Evolutionary conservation across 92 coral and sea anemone species (phyloP), one percentile per base, ranked within the genome.

Genomic region (Palythoa heliodiscus): DNA sequence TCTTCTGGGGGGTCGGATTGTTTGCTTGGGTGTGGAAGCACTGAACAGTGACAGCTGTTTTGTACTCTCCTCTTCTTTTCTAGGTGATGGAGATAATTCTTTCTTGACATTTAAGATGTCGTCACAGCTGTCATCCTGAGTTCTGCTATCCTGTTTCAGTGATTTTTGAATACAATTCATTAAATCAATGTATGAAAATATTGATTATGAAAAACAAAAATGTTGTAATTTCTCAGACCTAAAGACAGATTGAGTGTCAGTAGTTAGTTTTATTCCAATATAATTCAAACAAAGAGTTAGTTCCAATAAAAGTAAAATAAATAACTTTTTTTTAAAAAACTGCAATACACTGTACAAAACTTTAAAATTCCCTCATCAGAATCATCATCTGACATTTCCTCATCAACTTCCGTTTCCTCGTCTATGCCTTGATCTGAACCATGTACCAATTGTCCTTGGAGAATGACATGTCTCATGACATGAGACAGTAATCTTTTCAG

Each of bases 301-400:
- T 29, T 29, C 35, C 57, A 52, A 52, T 52, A 3, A 61, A 61
- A n/a, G n/a, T 16, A 61, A 61, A 16, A 37, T 7, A 14, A 72
- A 72, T 35, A n/a, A 72, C 53, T 48, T 38, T 19, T 38, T 19
- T 72, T 5, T 3, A n/a, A 17, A 37, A 38, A n/a, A 40, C 0
- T 38, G 39, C 23, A 38, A 70, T 52, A 20, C 15, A 58, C 52
- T 25, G n/a, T 64, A 50, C 47, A 82, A 68, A 52, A 24, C 75
- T 8, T 15, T 16, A 61, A 61, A 52, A 52, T 1, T 8, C 52
- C 86, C 86, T 83, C 78, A 14, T 70, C 86, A 35, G 50, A 43
- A 29, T 29, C 35, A 23, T 83, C 86, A 38, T 83, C 86, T 83
- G 86, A 43, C 60, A 70, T 74, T 50, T 69, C 63, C 48, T 60